Conservation (phyloP, 2,113 vertebrate species). For the cattle (Bos taurus) region DNA sequence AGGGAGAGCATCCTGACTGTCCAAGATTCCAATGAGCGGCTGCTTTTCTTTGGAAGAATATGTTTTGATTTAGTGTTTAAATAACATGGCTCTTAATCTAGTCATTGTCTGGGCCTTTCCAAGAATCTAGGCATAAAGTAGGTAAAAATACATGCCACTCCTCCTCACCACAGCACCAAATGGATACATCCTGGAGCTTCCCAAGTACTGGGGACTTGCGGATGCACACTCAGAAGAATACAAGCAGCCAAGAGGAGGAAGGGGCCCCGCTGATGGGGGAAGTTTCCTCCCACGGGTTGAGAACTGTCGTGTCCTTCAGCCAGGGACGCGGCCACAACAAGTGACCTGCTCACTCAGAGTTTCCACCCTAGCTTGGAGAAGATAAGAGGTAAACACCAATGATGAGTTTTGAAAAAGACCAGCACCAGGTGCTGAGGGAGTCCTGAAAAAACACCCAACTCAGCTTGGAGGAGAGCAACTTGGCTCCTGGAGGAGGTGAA, state of each 20-base stretch:
- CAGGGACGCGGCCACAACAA: too few relatives aligned
- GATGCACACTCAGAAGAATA: not conserved
- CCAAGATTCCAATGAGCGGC: not conserved
- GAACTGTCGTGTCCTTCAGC: not conserved
- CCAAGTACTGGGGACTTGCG: not conserved
- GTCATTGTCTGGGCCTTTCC: not conserved
- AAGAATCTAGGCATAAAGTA: not conserved
- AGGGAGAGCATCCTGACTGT: rapidly evolving
- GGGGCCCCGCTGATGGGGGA: not conserved
- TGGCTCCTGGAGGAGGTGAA: not conserved
- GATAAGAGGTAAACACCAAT: not conserved
- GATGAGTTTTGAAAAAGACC: not conserved
- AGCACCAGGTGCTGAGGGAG: too few relatives aligned
- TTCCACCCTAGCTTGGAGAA: not conserved
- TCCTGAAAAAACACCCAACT: not conserved
- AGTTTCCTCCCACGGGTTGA: rapidly evolving
- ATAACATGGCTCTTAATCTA: not conserved
- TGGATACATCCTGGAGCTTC: not conserved
- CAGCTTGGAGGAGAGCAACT: not conserved
- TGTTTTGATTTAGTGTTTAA: slow-evolving; percentile 5
- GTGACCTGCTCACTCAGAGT: not conserved
- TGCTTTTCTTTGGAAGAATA: not conserved
- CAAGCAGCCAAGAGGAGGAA: not conserved
- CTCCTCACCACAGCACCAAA: not conserved
- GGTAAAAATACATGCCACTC: not conserved